Evolutionary conservation across 1,140 invertebrate genomes (phyloP).

Genomic region (Camponotus vicinus): DNA sequence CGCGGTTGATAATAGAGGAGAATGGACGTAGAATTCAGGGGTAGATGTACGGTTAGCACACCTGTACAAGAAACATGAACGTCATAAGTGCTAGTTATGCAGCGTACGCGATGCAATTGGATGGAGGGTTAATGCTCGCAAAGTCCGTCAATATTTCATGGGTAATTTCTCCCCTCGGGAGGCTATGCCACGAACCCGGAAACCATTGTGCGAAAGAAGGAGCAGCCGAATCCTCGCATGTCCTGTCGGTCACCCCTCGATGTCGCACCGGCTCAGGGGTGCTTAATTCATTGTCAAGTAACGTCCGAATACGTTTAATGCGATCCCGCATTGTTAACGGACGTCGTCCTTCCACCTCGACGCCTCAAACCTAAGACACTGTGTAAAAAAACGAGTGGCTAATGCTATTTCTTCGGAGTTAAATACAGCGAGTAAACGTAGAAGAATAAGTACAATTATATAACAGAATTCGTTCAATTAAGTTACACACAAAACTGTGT

Average conservation of each 20-base stretch:
- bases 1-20: conserved; percentile 34
- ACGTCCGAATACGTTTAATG: conserved; percentile 75
- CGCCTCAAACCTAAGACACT: conserved; percentile 40
- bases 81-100: conserved; percentile 69
- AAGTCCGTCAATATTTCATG: conserved; percentile 81
- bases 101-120: conserved; percentile 71
- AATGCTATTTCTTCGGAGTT: neutral
- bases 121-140: conserved; percentile 77
- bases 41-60: conserved; percentile 56
- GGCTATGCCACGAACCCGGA: conserved; percentile 71
- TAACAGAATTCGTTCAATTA: no score
- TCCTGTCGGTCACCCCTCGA: conserved; percentile 69
- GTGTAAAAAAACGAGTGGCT: neutral
- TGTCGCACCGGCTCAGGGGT: conserved; percentile 65
- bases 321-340: conserved; percentile 64
- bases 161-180: conserved; percentile 79
- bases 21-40: conserved; percentile 22
- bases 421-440: neutral
- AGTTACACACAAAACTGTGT: neutral
- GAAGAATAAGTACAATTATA: no score
- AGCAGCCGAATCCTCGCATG: conserved; percentile 76
- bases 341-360: conserved; percentile 64
- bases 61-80: conserved; percentile 65
- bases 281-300: conserved; percentile 79
- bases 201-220: conserved; percentile 76